A percentile compares a stretch with the other conserved stretches of the same genome.
Conservation (phyloP, 2,888 invertebrate species). For the Zele albiditarsus region DNA sequence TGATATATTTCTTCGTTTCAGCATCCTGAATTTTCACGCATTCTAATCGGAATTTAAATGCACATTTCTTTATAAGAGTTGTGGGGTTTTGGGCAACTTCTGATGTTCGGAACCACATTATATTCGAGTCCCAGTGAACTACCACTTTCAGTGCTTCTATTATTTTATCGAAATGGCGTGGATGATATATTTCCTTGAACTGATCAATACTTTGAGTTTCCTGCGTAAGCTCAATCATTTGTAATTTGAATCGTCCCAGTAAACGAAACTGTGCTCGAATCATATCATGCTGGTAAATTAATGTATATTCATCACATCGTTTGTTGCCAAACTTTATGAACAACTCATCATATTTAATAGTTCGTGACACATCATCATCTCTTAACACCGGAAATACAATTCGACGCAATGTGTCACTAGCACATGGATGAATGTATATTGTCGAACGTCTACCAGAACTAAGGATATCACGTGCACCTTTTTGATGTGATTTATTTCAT, state of each 20-base stretch:
- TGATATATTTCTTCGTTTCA: slow-evolving; percentile 18
- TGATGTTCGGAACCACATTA: slow-evolving; percentile 29
- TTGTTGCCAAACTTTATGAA: slow-evolving; percentile 50
- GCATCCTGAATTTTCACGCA: slow-evolving; percentile 31
- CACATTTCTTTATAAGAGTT: slow-evolving; percentile 35
- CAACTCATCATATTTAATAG: slow-evolving; percentile 50
- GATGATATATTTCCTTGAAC: slow-evolving; percentile 40
- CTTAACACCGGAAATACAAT: slow-evolving; percentile 49
- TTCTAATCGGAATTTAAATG: slow-evolving; percentile 9
- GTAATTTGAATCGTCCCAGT: slow-evolving; percentile 41
- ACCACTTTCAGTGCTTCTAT: slow-evolving; percentile 40
- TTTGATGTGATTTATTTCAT: slow-evolving; percentile 44
- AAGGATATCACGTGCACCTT: slow-evolving; percentile 45
- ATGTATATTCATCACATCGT: slow-evolving; percentile 44
- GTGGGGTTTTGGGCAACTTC: slow-evolving; percentile 31
- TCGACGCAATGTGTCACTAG: slow-evolving; percentile 39
- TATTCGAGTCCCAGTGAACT: slow-evolving; percentile 38
- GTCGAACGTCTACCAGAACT: slow-evolving; percentile 43
- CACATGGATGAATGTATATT: slow-evolving; percentile 47
- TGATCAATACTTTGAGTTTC: slow-evolving; percentile 35
- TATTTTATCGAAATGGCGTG: slow-evolving; percentile 39
- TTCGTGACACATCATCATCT: slow-evolving; percentile 46
- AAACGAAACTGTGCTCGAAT: slow-evolving; percentile 45
- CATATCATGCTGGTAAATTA: slow-evolving; percentile 46
- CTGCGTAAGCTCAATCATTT: slow-evolving; percentile 30